Evolutionary conservation across 2,888 invertebrate species (phyloP).

Genomic region (Cheilosia vulpina): DNA sequence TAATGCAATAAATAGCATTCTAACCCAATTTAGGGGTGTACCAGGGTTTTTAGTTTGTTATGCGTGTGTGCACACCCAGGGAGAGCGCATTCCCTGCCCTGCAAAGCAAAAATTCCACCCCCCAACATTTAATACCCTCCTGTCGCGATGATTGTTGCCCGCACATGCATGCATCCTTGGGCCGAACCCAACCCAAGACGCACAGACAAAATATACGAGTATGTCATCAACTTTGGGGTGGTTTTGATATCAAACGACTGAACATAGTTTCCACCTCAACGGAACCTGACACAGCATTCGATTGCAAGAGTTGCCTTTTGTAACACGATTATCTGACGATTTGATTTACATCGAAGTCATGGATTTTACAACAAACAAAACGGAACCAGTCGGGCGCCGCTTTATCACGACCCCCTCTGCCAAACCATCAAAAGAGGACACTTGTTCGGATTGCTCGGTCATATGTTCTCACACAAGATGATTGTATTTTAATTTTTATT

Average conservation of each 20-base stretch:
- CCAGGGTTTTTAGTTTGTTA: constrained; percentile 43
- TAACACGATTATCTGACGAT: constrained; percentile 84
- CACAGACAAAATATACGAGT: constrained; percentile 33
- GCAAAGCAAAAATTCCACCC: constrained; percentile 46
- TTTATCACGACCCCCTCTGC: neutral
- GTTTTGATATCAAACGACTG: constrained; percentile 72
- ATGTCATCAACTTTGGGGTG: constrained; percentile 68
- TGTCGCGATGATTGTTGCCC: constrained; percentile 68
- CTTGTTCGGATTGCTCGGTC: constrained; percentile 77
- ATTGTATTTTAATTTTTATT: constrained; percentile 76
- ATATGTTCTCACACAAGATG: constrained; percentile 77
- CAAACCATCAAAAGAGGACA: constrained; percentile 73
- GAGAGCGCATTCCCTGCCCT: neutral
- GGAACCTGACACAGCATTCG: constrained; percentile 26
- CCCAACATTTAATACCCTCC: constrained; percentile 62
- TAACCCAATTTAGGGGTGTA: constrained; percentile 74
- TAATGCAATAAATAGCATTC: constrained; percentile 82
- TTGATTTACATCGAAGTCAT: constrained; percentile 80
- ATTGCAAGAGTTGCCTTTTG: constrained; percentile 79
- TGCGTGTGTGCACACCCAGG: constrained; percentile 70
- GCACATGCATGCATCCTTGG: constrained; percentile 4
- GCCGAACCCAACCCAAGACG: constrained; percentile 26
- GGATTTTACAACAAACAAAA: constrained; percentile 64
- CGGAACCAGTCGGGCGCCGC: constrained; percentile 72
- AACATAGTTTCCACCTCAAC: constrained; percentile 48